Evolutionary conservation across 2,888 invertebrate species (phyloP).

Genomic region (Aspidiotus destructor): DNA sequence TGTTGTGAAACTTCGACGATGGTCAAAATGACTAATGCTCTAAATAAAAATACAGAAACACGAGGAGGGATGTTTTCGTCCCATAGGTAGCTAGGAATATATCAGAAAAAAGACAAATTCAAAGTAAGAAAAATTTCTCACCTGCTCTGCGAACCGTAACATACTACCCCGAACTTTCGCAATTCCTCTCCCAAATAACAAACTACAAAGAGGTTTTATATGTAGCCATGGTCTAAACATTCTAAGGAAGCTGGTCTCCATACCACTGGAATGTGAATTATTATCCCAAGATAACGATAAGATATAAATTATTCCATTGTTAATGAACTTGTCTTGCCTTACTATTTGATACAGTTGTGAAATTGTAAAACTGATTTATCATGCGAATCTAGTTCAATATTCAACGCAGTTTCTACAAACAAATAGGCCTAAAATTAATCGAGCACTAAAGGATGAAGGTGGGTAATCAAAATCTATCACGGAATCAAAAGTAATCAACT

Average conservation of each 20-base stretch:
- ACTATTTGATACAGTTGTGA: constrained; percentile 10
- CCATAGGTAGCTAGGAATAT: no score
- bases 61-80: no score
- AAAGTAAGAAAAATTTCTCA: not conserved
- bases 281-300: no score
- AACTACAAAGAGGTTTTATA: constrained; percentile 12
- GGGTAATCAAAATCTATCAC: not conserved
- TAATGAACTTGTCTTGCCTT: not conserved
- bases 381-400: constrained; percentile 9
- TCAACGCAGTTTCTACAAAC: constrained; percentile 5
- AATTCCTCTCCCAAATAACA: constrained; percentile 1
- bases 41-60: no score
- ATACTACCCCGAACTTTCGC: not conserved
- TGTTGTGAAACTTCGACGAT: no score
- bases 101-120: not conserved
- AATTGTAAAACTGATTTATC: constrained; percentile 8
- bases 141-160: not conserved
- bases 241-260: constrained; percentile 19
- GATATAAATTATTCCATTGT: no score
- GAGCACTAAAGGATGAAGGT: not conserved
- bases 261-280: constrained; percentile 1
- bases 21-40: no score
- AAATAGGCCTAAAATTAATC: not conserved
- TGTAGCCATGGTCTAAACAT: constrained; percentile 24
- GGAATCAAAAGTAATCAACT: no score